Evolutionary conservation across 1,140 invertebrate species (phyloP).

Genomic region (Cephus cinctus): DNA sequence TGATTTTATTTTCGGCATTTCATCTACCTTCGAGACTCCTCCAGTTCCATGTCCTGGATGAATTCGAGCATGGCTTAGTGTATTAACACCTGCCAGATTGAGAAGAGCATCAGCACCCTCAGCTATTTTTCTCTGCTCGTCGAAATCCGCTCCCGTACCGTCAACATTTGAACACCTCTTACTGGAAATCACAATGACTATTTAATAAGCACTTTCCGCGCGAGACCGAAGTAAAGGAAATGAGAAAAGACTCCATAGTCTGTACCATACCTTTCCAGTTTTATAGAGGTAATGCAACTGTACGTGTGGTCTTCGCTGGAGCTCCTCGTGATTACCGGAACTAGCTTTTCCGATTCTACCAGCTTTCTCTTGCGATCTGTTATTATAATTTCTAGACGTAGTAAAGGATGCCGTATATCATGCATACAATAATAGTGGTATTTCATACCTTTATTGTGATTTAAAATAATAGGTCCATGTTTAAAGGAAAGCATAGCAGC

Average conservation of each 20-base stretch:
- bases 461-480: slow-evolving; percentile 63
- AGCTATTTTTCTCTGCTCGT: slow-evolving; percentile 73
- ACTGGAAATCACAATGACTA: slow-evolving; percentile 18
- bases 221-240: too few relatives aligned
- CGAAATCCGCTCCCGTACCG: slow-evolving; percentile 55
- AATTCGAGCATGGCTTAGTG: slow-evolving; percentile 35
- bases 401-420: too few relatives aligned
- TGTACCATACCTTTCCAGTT: slow-evolving; percentile 48
- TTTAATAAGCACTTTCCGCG: too few relatives aligned
- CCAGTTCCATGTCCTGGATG: slow-evolving; percentile 24
- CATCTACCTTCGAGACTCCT: slow-evolving; percentile 27
- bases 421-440: too few relatives aligned
- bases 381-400: too few relatives aligned
- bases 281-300: slow-evolving; percentile 53
- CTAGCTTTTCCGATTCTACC: slow-evolving; percentile 46
- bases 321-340: slow-evolving; percentile 68
- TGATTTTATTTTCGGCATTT: slow-evolving; percentile 23
- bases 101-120: slow-evolving; percentile 78
- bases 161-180: slow-evolving; percentile 34
- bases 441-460: slow-evolving; percentile 54
- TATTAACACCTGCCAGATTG: slow-evolving; percentile 67
- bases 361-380: slow-evolving; percentile 47
- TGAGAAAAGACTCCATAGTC: too few relatives aligned
- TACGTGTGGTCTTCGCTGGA: slow-evolving; percentile 82
- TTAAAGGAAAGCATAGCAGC: slow-evolving; percentile 80